A percentile compares a stretch with the other conserved stretches of the same genome.
phyloP scores from a whole-genome alignment of 2,113 vertebrate genomes.

The Malurus melanocephalus region DNA sequence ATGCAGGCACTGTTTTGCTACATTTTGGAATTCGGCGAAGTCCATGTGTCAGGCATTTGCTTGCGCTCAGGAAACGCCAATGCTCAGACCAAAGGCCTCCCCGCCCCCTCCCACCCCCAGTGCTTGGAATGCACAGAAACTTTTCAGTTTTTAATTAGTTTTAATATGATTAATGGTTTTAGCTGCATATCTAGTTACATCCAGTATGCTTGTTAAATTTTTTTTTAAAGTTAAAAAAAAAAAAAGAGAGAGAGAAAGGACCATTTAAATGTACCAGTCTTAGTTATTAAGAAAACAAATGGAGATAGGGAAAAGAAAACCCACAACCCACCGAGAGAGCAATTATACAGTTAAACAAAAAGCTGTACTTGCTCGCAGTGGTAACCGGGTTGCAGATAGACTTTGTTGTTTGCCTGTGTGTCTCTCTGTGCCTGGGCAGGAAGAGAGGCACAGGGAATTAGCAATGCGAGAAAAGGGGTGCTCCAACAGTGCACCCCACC shows the following conservation, averaged over 20 bases:
- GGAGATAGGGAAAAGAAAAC: neutral
- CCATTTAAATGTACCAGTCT: constrained; percentile 29
- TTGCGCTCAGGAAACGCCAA: constrained; percentile 71
- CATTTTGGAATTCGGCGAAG: constrained; percentile 74
- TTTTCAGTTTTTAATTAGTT: constrained; percentile 73
- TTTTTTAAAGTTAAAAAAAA: neutral
- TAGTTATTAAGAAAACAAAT: constrained; percentile 69
- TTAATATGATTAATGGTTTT: constrained; percentile 65
- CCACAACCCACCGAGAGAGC: constrained; percentile 40
- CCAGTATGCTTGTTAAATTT: constrained; percentile 1
- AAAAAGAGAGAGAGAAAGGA: neutral
- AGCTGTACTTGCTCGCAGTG: constrained; percentile 56
- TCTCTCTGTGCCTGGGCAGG: neutral
- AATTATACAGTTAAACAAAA: constrained; percentile 64
- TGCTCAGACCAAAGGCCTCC: constrained; percentile 58
- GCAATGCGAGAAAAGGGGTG: neutral
- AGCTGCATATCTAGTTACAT: constrained; percentile 56
- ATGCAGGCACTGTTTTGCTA: constrained; percentile 77
- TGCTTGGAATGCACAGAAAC: constrained; percentile 62
- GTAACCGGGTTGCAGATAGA: constrained; percentile 47
- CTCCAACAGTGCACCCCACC: neutral
- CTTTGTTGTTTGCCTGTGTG: constrained; percentile 21
- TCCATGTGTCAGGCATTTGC: constrained; percentile 75
- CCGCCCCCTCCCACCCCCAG: constrained; percentile 11
- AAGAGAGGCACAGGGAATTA: neutral